These are phyloP conservation scores for Nixonia krombeini DNA, from an alignment of 1,140 invertebrate genomes.

Conservation along the genomic window DNA sequence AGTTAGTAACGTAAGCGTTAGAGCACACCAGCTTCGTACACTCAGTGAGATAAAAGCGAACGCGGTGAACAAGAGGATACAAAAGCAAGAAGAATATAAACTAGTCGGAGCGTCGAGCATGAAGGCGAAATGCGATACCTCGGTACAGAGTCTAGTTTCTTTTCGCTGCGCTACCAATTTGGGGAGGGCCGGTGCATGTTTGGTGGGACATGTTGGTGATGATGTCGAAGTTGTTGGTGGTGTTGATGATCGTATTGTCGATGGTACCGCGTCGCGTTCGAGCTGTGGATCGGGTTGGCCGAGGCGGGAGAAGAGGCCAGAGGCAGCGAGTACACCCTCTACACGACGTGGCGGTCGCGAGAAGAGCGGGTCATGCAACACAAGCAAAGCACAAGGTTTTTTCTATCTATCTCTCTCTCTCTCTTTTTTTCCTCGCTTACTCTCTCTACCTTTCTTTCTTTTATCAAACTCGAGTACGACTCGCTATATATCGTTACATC, in stretches of 20 bases:
- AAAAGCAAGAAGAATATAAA: slow-evolving; percentile 28
- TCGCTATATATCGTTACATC: too few relatives aligned
- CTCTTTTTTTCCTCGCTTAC: too few relatives aligned
- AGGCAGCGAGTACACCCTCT: slow-evolving; percentile 74
- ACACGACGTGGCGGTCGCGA: slow-evolving; percentile 45
- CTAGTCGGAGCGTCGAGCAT: slow-evolving; percentile 40
- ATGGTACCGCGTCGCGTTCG: slow-evolving; percentile 67
- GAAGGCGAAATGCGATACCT: slow-evolving; percentile 52
- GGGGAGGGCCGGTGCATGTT: slow-evolving; percentile 67
- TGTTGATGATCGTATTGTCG: slow-evolving; percentile 66
- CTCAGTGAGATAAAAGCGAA: neutral
- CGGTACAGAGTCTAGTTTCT: slow-evolving; percentile 31
- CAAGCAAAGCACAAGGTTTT: slow-evolving; percentile 68
- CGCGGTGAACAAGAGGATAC: slow-evolving; percentile 11
- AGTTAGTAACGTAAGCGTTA: neutral
- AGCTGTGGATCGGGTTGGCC: slow-evolving; percentile 68
- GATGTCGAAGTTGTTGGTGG: slow-evolving; percentile 60
- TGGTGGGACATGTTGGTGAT: slow-evolving; percentile 61
- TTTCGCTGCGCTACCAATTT: slow-evolving; percentile 62
- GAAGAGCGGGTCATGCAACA: slow-evolving; percentile 68
- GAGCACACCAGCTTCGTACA: neutral
- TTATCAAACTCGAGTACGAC: too few relatives aligned
- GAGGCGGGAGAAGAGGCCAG: slow-evolving; percentile 66
- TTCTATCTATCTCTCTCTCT: slow-evolving; percentile 14
- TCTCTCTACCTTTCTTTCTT: slow-evolving; percentile 25